Evolutionary conservation across 2,888 invertebrate genomes (phyloP).

Genomic region (Phyto melanocephala): DNA sequence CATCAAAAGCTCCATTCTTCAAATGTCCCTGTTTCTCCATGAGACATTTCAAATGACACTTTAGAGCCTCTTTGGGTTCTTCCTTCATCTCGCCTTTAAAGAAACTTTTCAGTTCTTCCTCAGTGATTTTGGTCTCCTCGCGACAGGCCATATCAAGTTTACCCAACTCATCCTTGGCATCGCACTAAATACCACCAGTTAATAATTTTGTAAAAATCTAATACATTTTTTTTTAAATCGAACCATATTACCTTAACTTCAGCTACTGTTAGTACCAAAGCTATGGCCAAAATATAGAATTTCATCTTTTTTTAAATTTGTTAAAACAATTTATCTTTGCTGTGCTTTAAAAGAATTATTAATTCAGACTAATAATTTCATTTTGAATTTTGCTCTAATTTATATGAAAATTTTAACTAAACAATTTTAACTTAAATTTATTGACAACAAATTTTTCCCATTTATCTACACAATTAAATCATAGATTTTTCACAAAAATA

Average conservation of each 20-base stretch:
- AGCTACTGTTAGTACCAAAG: not conserved
- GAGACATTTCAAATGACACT: slow-evolving; percentile 73
- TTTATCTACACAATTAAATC: not conserved
- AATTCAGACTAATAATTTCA: slow-evolving; percentile 12
- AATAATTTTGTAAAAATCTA: not conserved
- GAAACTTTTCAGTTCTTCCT: slow-evolving; percentile 68
- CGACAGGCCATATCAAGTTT: slow-evolving; percentile 65
- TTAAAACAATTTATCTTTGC: not conserved
- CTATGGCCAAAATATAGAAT: not conserved
- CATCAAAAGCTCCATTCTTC: slow-evolving; percentile 70
- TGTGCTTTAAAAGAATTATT: not conserved
- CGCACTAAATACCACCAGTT: not conserved
- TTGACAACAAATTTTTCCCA: not conserved
- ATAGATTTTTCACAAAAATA: not conserved
- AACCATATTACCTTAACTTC: slow-evolving; percentile 45
- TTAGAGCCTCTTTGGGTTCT: slow-evolving; percentile 68
- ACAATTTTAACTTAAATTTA: not conserved
- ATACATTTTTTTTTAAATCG: too few relatives aligned
- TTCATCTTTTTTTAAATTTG: slow-evolving; percentile 24
- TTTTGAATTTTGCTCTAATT: slow-evolving; percentile 10
- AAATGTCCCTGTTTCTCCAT: slow-evolving; percentile 73
- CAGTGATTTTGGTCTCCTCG: slow-evolving; percentile 66
- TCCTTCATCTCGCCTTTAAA: slow-evolving; percentile 61
- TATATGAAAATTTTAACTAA: slow-evolving; percentile 31
- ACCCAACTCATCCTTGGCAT: not conserved